Evolutionary conservation across 2,113 vertebrate genomes (phyloP), one percentile per base, ranked within the genome.

Genomic region (Cyrtonyx montezumae): DNA sequence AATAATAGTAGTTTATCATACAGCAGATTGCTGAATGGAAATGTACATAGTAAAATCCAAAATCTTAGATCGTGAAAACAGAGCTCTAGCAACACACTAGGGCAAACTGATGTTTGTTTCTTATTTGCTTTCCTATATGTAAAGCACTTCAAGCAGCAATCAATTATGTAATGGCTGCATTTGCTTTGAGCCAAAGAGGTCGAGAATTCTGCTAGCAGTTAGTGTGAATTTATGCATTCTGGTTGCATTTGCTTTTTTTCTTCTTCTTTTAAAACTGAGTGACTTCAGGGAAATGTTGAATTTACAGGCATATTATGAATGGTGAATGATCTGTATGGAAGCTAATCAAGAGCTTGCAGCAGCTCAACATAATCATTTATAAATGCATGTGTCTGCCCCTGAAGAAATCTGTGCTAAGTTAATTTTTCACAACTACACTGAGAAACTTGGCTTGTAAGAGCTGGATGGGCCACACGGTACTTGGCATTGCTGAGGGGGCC

Each of bases 121-220:
- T 92, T 63, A 46, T 92, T 80, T 91, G 51, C 65, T 83, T 78
- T 91, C 36, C 65, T 61, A 48, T 75, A 80, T 22, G 68, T 68
- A 92, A 96, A 91, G 28, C 79, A 78, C 90, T 95, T 93, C 66
- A 82, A 93, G 91, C 53, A 66, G 58, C 53, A 45, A 74, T 94
- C 88, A 79, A 30, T 93, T 91, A 76, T 67, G 70, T 51, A 79
- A 63, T 3, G 34, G 20, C 19, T 66, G 32, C 28, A 5, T 59
- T 94, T 79, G 45, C 79, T 90, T 59, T 62, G 66, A 73, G 82
- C 71, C 79, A 76, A 59, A 87, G 36, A 59, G 26, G 9, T 14
- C 63, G 75, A 83, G 63, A 59, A 85, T 48, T 48, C 69, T 84
- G 28, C 79, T 91, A 75, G 84, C 73, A 75, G 61, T 91, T 95